A percentile compares a stretch with the other conserved stretches of the same genome.
These are phyloP conservation scores for Salmo trutta DNA, from an alignment of 2,797 vertebrate species.

Conservation along the genomic window DNA sequence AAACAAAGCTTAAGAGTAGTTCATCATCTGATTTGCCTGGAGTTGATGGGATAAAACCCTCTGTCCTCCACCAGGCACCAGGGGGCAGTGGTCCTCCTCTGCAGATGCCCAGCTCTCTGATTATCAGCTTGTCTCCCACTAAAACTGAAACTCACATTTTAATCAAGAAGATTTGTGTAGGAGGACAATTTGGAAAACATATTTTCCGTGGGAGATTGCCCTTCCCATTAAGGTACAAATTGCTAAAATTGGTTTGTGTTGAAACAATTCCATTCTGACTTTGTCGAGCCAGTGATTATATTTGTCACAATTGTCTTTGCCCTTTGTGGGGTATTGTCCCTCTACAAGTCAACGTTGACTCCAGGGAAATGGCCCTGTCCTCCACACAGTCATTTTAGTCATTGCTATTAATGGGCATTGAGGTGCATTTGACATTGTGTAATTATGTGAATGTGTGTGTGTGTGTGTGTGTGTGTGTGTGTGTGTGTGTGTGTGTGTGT, in stretches of 20 bases:
- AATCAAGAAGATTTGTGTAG: conserved; percentile 46
- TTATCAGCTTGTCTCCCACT: neutral
- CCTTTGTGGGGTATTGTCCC: conserved; percentile 28
- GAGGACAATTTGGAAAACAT: conserved; percentile 36
- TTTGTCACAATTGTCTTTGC: conserved; percentile 56
- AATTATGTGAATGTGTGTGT: conserved; percentile 1
- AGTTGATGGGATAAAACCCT: neutral
- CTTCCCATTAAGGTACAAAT: conserved; percentile 65
- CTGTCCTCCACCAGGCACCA: conserved; percentile 27
- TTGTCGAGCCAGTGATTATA: conserved; percentile 52
- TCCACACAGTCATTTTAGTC: conserved; percentile 32
- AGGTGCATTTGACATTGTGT: neutral
- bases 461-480: neutral
- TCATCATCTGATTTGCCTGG: neutral
- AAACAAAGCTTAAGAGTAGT: neutral
- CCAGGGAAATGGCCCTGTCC: conserved; percentile 5
- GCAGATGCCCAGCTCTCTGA: neutral
- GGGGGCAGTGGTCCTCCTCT: conserved; percentile 65
- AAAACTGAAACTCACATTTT: conserved; percentile 10
- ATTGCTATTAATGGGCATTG: conserved; percentile 30
- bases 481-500: too few relatives aligned
- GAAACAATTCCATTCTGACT: conserved; percentile 49
- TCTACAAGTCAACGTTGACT: conserved; percentile 18
- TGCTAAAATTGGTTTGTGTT: conserved; percentile 42
- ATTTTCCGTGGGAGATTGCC: conserved; percentile 29